A percentile compares a stretch with the other conserved stretches of the same genome.
These are phyloP conservation scores for Carettochelys insculpta DNA, from an alignment of 2,113 vertebrate genomes.

Conservation along the genomic window DNA sequence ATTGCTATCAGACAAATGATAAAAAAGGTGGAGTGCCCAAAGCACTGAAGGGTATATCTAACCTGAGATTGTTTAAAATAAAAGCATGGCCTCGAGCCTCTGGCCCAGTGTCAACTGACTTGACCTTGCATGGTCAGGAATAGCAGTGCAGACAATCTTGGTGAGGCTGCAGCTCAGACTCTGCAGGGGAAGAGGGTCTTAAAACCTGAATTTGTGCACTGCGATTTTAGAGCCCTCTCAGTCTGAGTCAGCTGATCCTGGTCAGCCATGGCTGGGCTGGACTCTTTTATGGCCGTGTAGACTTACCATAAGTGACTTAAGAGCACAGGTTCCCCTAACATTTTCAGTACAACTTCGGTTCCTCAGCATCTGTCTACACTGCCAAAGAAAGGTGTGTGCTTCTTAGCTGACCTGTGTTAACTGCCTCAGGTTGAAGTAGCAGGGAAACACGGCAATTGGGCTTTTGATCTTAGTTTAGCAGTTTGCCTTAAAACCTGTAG, in stretches of 20 bases:
- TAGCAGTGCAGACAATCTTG: neutral
- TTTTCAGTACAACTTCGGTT: neutral
- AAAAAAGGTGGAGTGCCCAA: neutral
- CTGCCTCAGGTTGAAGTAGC: neutral
- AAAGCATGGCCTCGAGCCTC: neutral
- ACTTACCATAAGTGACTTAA: neutral
- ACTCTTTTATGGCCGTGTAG: neutral
- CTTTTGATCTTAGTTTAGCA: neutral
- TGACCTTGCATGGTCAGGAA: neutral
- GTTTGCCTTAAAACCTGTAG: neutral
- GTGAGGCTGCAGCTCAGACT: too few species aligned
- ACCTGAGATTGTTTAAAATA: neutral
- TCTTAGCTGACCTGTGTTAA: neutral
- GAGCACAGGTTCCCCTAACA: neutral
- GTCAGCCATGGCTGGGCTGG: too few species aligned
- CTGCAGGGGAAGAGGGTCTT: neutral
- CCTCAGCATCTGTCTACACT: neutral
- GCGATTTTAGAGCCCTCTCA: neutral
- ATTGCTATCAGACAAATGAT: neutral
- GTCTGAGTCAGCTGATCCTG: neutral
- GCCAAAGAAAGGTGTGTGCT: neutral
- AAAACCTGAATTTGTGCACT: neutral
- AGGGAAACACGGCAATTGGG: neutral
- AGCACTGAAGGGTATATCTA: neutral
- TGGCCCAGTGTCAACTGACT: neutral